Evolutionary conservation across 2,888 invertebrate genomes (phyloP).

Genomic region (Caenorhabditis wallacei): DNA sequence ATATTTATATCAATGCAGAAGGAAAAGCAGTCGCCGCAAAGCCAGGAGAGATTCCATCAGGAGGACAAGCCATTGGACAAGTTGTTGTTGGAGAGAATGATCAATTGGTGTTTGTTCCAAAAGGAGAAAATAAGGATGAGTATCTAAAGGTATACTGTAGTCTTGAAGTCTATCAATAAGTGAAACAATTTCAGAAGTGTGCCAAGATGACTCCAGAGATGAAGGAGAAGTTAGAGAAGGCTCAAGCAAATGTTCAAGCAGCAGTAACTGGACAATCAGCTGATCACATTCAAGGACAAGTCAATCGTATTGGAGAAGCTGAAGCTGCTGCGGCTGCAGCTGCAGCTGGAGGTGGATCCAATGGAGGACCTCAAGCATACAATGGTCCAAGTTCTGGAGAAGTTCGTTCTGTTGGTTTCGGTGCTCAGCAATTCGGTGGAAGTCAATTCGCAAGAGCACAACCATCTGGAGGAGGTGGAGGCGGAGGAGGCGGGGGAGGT

Average conservation of each 20-base stretch:
- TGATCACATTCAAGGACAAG: conserved; percentile 50
- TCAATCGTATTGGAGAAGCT: conserved; percentile 30
- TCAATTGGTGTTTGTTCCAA: conserved; percentile 59
- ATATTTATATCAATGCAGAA: conserved; percentile 40
- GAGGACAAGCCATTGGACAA: conserved; percentile 43
- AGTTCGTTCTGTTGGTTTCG: conserved; percentile 48
- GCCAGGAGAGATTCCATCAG: conserved; percentile 50
- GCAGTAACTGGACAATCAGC: conserved; percentile 59
- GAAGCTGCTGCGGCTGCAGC: conserved; percentile 36
- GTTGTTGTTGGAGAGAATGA: conserved; percentile 55
- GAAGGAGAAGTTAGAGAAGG: conserved; percentile 49
- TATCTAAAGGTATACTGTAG: conserved; percentile 20
- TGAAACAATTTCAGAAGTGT: conserved; percentile 13
- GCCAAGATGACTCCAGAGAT: conserved; percentile 29
- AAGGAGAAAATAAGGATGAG: conserved; percentile 51
- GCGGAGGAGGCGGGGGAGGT: conserved; percentile 13
- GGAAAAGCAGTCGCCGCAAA: conserved; percentile 57
- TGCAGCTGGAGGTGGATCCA: conserved; percentile 8
- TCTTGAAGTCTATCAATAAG: neutral
- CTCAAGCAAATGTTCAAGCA: conserved; percentile 42
- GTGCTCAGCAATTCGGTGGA: conserved; percentile 45
- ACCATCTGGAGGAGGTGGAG: conserved; percentile 41
- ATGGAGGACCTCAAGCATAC: neutral
- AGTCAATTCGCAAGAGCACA: conserved; percentile 37
- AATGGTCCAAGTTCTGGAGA: conserved; percentile 36